Evolutionary conservation across 2,113 vertebrate genomes (phyloP).

Genomic region (Nibea albiflora): DNA sequence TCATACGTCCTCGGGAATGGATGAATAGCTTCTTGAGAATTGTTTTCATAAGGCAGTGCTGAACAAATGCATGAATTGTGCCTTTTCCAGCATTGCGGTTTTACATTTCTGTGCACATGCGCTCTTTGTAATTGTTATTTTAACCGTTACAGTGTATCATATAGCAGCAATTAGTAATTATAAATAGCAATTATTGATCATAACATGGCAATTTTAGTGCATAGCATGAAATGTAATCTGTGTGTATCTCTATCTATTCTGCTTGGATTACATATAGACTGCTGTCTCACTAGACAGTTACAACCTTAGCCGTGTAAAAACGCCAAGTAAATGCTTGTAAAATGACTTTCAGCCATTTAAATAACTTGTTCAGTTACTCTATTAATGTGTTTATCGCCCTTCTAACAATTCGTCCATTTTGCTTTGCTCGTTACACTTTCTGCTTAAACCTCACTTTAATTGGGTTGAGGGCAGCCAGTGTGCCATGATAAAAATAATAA

Average conservation of each 20-base stretch:
- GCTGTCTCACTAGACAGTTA: not conserved
- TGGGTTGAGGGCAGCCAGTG: slow-evolving; percentile 13
- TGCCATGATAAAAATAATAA: slow-evolving; percentile 23
- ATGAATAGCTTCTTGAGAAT: slow-evolving; percentile 4
- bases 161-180: not conserved
- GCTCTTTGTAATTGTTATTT: not conserved
- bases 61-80: not conserved
- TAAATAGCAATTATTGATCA: slow-evolving; percentile 9
- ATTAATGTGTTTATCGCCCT: not conserved
- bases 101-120: not conserved
- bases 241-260: not conserved
- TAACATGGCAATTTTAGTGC: not conserved
- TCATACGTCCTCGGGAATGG: not conserved
- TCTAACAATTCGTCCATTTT: not conserved
- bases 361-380: not conserved
- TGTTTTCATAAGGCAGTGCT: not conserved
- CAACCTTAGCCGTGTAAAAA: not conserved
- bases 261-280: slow-evolving; percentile 9
- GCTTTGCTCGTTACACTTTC: not conserved
- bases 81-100: too few species aligned
- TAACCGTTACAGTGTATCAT: not conserved
- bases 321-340: not conserved
- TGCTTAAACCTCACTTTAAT: slow-evolving; percentile 1
- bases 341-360: not conserved
- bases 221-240: slow-evolving; percentile 15